Base-by-base conservation (phyloP, 2,797 vertebrate genomes). In the Macropodus opercularis region DNA sequence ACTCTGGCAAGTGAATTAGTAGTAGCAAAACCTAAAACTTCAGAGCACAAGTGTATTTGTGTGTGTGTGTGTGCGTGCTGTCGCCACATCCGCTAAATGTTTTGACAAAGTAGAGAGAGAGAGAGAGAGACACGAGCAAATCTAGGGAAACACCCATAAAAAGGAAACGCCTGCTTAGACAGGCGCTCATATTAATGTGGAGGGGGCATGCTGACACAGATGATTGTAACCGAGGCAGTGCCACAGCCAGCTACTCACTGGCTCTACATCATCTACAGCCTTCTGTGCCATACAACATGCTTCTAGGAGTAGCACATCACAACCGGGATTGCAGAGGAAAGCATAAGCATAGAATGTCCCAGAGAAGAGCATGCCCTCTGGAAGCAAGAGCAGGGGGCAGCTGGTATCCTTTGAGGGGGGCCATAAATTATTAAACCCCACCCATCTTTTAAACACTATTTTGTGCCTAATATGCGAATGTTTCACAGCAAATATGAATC, bases 1-100 rank as follows among this genome's bases (percentile, higher is more conserved):
- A 83, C 77, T 65, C 27, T 36, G 63, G 50, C 50, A 74, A 72
- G 35, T 67, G 59, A 49, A 68, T n/a, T 56, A 55, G 31, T 67
- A 35, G 69, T 64, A 75, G 53, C 59, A 79, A 52, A 71, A 82
- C 71, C 71, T 71, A 80, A 71, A 82, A 73, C 71, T 71, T 79
- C 71, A 61, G 32, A 72, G 68, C 69, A n/a, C n/a, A 35, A 75
- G 55, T 78, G 70, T 77, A 67, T 81, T 78, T 84, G 77, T 81
- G 67, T 73, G 64, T 81, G 62, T 54, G 60, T 18, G 67, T 72
- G 64, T 79, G 62, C 52, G 59, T 17, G 34, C 70, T 85, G 84
- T 83, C 51, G 79, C 86, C 82, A 88, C 84, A 87, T 89, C 86
- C 81, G 82, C 74, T 83, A 43, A 75, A 71, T 86, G 85, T 89